Conservation (phyloP, 2,797 vertebrate species). For the Hapalemur alaotrensis region DNA sequence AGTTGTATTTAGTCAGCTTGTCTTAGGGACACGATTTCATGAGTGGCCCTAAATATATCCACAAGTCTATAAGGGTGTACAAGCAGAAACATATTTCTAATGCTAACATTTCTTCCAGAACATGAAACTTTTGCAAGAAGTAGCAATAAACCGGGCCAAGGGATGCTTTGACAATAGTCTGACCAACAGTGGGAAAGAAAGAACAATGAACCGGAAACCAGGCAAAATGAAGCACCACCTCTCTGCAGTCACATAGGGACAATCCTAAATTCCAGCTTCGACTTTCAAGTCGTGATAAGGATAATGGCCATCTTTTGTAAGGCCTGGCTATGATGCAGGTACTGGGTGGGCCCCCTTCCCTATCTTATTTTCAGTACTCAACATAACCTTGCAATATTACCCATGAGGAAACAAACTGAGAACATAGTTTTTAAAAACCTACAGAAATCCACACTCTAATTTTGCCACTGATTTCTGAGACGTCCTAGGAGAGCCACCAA, state of each 20-base stretch:
- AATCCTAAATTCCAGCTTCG: background rate
- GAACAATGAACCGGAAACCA: background rate
- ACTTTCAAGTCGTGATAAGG: background rate
- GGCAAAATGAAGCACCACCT: background rate
- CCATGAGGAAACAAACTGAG: background rate
- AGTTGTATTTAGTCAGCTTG: background rate
- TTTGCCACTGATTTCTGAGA: background rate
- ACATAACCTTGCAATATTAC: background rate
- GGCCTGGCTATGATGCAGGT: background rate
- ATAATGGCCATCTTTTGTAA: background rate
- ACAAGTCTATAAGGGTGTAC: background rate
- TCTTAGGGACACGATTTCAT: background rate
- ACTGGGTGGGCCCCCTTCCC: accelerated
- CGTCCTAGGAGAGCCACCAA: background rate
- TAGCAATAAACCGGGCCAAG: background rate
- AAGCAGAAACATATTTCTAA: background rate
- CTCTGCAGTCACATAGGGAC: background rate
- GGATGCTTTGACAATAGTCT: background rate
- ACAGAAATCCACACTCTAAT: background rate
- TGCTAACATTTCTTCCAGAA: background rate
- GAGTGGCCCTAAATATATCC: background rate
- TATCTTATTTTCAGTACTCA: background rate
- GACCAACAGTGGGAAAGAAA: background rate
- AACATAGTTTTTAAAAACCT: background rate
- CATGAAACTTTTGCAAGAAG: background rate